Base-by-base conservation (phyloP, 2,113 vertebrate species). In the Hypomesus transpacificus region DNA sequence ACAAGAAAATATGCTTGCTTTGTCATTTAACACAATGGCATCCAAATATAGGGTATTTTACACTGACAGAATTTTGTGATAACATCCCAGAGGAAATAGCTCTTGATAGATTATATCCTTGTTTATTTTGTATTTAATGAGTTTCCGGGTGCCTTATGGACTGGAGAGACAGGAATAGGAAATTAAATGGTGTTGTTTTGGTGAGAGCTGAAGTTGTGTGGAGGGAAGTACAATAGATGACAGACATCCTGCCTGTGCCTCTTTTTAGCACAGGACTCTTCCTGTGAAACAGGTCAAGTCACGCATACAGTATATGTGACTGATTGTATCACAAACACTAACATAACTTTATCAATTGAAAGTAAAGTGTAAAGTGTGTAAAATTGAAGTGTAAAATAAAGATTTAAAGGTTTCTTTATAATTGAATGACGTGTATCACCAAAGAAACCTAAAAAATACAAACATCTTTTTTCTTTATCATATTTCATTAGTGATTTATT, bases 181-280 rank as follows among this genome's bases (percentile, higher is more conserved):
- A 87, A 87, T 80, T 59, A 67, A 81, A 80, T 79, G 60, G 70
- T 58, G 78, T 75, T 67, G 66, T 20, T 78, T 76, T 67, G 70
- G 9, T 66, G 67, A 70, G 72, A 73, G 73, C 85, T 81, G 73
- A 79, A 66, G 74, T 8, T 53, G 11, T 84, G 72, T 68, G 66
- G 69, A 72, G 69, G 26, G 22, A 60, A 78, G 73, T 66, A 90
- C 86, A 88, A 89, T 82, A 70, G 77, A 79, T 69, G 66, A 68
- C 78, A 75, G 87, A 90, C 56, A 70, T 89, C 87, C 89, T 84
- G 79, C 9, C 75, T 46, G 69, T 69, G 67, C 74, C 78, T 85
- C 66, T 74, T 88, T 88, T 83, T 87, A 88, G 85, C 77, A 22
- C 75, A 18, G 68, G 59, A 74, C 53, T 20, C 75, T 87, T 85